Evolutionary conservation across 2,888 invertebrate species (phyloP), one percentile per base, ranked within the genome.

Genomic region (Galeopsomyia nigrocyanea): DNA sequence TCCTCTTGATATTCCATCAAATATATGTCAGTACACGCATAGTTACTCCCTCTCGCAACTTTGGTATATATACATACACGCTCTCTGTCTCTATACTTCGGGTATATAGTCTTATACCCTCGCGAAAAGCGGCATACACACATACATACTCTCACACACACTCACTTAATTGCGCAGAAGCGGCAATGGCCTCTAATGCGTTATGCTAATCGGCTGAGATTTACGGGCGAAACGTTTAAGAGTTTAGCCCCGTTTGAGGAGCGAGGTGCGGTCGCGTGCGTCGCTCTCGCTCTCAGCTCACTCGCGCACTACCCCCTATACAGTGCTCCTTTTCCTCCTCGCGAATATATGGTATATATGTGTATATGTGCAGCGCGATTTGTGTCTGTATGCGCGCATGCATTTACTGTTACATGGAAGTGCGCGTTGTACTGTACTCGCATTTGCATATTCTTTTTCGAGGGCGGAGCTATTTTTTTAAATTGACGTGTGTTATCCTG

Each of bases 141-240:
- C n/a, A n/a, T n/a, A n/a, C n/a, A n/a, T n/a, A n/a, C n/a, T n/a
- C n/a, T n/a, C n/a, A n/a, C n/a, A n/a, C 26, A 26, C 3, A 80
- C 79, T 81, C 80, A 80, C 80, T 83, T 83, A 82, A 83, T 83
- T 83, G 80, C 80, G 80, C 80, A 79, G 79, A 76, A 77, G 79
- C 78, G 77, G 79, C 79, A 78, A 78, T 78, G 77, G 78, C 78
- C 79, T 76, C 77, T 81, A 82, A 83, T 82, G 82, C 80, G 78
- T 82, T 82, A 82, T 82, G 81, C 81, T 82, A 82, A 83, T 81
- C 78, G 66, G 62, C 47, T 47, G 71, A 75, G 74, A 77, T 75
- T 77, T 77, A 77, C 77, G 66, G 63, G 65, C 53, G 61, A 63
- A 74, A 74, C 76, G 75, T 77, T 77, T 76, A 77, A 76, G 73